Evolutionary conservation across 2,113 vertebrate genomes (phyloP).

Genomic region (Bombycilla garrulus): DNA sequence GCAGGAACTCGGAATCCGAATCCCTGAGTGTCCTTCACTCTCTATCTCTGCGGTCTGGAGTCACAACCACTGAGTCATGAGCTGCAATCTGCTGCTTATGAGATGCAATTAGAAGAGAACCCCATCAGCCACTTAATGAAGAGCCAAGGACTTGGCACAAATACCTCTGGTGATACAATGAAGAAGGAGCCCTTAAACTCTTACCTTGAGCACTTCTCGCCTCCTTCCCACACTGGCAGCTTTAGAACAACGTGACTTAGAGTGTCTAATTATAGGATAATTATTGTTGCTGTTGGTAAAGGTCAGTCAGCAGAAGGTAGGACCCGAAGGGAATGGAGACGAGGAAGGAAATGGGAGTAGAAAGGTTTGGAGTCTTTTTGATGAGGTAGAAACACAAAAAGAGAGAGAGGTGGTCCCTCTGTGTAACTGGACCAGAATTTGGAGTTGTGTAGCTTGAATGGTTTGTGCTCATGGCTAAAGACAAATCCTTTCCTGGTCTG

Average conservation of each 20-base stretch:
- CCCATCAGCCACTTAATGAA: conserved; percentile 38
- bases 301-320: conserved; percentile 51
- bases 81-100: conserved; percentile 20
- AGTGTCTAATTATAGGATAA: conserved; percentile 65
- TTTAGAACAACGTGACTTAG: conserved; percentile 50
- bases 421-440: neutral
- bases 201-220: conserved; percentile 38
- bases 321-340: conserved; percentile 58
- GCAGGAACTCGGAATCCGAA: neutral
- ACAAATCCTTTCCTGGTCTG: neutral
- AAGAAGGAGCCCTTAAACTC: conserved; percentile 38
- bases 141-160: conserved; percentile 30
- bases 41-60: conserved; percentile 6
- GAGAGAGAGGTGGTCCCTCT: neutral
- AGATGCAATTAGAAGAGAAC: conserved; percentile 30
- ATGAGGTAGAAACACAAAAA: neutral
- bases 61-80: conserved; percentile 18
- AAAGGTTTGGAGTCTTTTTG: neutral
- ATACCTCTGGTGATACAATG: conserved; percentile 15
- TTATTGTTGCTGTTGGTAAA: conserved; percentile 54
- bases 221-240: conserved; percentile 49
- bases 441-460: neutral
- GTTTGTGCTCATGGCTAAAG: neutral
- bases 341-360: conserved; percentile 31
- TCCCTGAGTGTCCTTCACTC: neutral